Conservation (phyloP, 2,113 vertebrate genomes). For the Phodopus roborovskii region DNA sequence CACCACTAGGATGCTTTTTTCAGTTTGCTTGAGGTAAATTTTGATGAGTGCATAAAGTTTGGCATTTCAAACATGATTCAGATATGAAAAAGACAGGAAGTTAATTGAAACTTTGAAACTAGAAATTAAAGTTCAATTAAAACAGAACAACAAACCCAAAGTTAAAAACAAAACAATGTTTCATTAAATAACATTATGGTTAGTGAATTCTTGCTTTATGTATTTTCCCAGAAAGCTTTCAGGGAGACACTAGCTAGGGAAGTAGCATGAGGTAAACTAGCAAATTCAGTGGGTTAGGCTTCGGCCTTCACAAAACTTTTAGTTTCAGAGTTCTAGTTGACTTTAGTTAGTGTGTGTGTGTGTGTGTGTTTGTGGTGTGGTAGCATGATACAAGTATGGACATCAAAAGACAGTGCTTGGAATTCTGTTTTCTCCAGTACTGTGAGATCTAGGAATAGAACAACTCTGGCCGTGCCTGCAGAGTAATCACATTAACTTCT, state of each 20-base stretch:
- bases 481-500: neutral
- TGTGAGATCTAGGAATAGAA: too few species aligned
- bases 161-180: neutral
- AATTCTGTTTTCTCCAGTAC: neutral
- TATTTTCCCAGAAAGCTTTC: neutral
- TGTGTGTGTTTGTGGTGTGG: neutral
- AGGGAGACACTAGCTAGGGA: neutral
- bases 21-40: conserved; percentile 30
- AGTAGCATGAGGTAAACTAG: neutral
- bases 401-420: neutral
- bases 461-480: rapidly evolving
- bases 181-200: neutral
- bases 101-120: conserved; percentile 44
- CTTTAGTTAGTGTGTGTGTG: neutral
- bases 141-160: neutral
- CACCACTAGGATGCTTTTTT: neutral
- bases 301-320: neutral
- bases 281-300: neutral
- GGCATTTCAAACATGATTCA: conserved; percentile 26
- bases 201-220: conserved; percentile 7
- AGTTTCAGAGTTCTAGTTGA: neutral
- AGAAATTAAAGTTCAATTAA: conserved; percentile 44
- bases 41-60: neutral
- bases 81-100: conserved; percentile 9
- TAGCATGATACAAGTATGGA: neutral